Base-by-base conservation (phyloP, 2,888 invertebrate genomes). In the Lasioglossum pauxillum region DNA sequence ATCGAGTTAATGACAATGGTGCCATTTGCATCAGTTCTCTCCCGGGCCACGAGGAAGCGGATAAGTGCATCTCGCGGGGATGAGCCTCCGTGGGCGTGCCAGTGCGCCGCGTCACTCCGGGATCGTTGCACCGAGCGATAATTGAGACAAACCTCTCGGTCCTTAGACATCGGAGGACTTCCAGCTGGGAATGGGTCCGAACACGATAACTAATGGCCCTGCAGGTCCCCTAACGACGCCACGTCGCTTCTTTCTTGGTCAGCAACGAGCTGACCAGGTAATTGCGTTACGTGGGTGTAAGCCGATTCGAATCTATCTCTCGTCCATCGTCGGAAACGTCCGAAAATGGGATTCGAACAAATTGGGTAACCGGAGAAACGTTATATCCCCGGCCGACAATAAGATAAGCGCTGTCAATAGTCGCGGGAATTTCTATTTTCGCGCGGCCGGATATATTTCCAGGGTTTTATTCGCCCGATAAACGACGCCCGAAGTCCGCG, bases 1-100 rank as follows among this genome's bases (percentile, higher is more conserved):
- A 90, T 90, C 91, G 89, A 91, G 88, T 91, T 91, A 89, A 91
- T 91, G 90, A 91, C 91, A 91, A 91, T 91, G 85, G 84, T 90
- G 87, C 86, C 89, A 91, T 91, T 91, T 91, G 91, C 90, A 91
- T 91, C 82, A 81, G 53, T 53, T n/a, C 80, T 80, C 82, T 88
- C 84, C 83, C 80, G 80, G 75, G 75, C 87, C 84, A 76, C 87
- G 90, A 85, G 91, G 91, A 91, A 89, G 88, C 90, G 83, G 88
- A 89, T 89, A 90, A 90, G 90, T 89, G 91, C 90, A 84, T 73
- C 82, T 80, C 85, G 74, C 76, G 80, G 85, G 80, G 85, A 91
- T 76, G 90, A 86, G 84, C 72, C 31, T 31, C 78, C 90, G 91
- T 91, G 78, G 91, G 91, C 90, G 90, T 84, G 79, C 72, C 74